Evolutionary conservation across 2,113 vertebrate genomes (phyloP), one percentile per base, ranked within the genome.

Genomic region (Anarhynchus alexandrinus): DNA sequence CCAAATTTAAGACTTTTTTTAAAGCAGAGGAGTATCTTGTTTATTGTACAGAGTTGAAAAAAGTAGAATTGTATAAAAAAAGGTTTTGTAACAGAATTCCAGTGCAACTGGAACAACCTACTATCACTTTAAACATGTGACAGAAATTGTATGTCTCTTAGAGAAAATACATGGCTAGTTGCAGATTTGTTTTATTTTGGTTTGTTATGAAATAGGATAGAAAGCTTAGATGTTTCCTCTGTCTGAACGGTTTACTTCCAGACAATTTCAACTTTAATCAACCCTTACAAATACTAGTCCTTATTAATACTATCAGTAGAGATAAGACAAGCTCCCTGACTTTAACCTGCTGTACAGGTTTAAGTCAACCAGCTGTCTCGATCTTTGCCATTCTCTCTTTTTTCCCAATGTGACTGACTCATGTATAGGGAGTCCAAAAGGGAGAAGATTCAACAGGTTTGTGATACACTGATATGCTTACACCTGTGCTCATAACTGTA

Each of bases 401-500:
- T 40, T 95, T 45, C 58, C 16, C 3, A 9, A 1, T 38, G 20
- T 54, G 20, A 29, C 32, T 23, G 26, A 34, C 38, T 67, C 5
- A 10, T 6, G 42, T 19, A 29, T 47, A 74, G 42, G 15, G 32
- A 84, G 1, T 42, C 21, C 73, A 62, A 71, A 93, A 54, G 15
- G 1, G 3, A 71, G 34, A 32, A 42, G 32, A n/a, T 38, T 66
- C 0, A 0, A 27, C 47, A 64, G 47, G 22, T 40, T 88, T 0
- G 0, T 85, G 64, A 26, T 34, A 16, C 2, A 6, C n/a, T 91
- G 15, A 14, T n/a, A 4, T 45, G 36, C 67, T 58, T 72, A 47
- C 8, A 20, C 11, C 11, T 49, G 5, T 49, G 47, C 45, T 67
- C 30, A 1, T 36, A 61, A 57, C 8, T 83, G 55, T 22, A 66